Evolutionary conservation across 2,797 vertebrate species (phyloP).

Genomic region (Tokudaia muenninki): DNA sequence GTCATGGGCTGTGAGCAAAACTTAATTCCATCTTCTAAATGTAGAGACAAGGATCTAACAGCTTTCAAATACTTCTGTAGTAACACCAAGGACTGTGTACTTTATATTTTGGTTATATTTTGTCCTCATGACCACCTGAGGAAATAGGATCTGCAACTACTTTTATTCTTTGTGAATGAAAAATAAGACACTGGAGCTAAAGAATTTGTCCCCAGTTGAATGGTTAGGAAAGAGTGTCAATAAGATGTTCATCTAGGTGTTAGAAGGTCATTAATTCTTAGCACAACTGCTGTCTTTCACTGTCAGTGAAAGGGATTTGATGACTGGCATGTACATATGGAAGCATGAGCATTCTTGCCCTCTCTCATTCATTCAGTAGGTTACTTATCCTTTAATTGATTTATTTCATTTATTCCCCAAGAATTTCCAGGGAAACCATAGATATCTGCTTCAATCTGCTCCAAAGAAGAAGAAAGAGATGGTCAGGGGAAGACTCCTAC

Average conservation of each 20-base stretch:
- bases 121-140: neutral
- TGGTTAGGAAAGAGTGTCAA: neutral
- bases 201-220: neutral
- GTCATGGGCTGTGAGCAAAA: neutral
- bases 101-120: neutral
- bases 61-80: neutral
- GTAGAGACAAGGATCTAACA: neutral
- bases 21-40: neutral
- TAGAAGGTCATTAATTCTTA: neutral
- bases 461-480: neutral
- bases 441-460: neutral
- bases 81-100: neutral
- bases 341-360: neutral
- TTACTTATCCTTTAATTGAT: neutral
- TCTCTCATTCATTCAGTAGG: neutral
- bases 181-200: neutral
- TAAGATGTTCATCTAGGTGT: neutral
- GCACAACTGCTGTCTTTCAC: neutral
- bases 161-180: neutral
- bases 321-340: too few relatives aligned
- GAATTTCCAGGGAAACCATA: neutral
- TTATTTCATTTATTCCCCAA: constrained; percentile 29
- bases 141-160: neutral
- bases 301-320: neutral
- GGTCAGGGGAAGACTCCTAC: neutral